Evolutionary conservation across 2,888 invertebrate species (phyloP), one percentile per base, ranked within the genome.

Genomic region (Plagiodera versicolora): DNA sequence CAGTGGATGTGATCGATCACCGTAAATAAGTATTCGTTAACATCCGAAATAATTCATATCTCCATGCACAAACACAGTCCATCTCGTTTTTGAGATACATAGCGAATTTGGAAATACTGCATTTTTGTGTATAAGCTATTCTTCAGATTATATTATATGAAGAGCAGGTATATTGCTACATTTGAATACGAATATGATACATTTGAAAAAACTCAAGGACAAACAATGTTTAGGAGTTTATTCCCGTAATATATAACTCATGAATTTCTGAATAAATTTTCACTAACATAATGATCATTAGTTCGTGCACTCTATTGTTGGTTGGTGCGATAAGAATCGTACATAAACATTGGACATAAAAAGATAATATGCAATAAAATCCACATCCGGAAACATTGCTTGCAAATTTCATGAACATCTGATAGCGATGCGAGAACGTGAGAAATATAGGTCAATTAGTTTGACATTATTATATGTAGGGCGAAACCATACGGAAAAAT

Each of bases 321-420:
- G 35, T 51, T 32, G 18, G 51, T 19, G 39, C 32, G 51, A 51
- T 51, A 51, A 51, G 32, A 51, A 51, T 51, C 35, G 35, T 17
- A 50, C 11, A 48, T 24, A 19, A 24, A 20, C 9, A 32, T 51
- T 35, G 19, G 19, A 58, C 60, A 56, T 56, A 50, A 61, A 56
- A 61, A 48, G 51, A 46, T 18, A 30, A 50, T 39, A 14, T 14
- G 56, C 51, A 56, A 61, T 61, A 61, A 61, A 61, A 47, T 61
- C 56, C 44, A 57, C 56, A 61, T 61, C 56, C 60, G 56, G 60
- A 61, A 56, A 52, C 19, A 20, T 48, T 58, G 58, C 50, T 20
- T 51, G 46, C 49, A 56, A 56, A 60, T 60, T 60, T 24, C 24
- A 24, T 24, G 24, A 24, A 3, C 24, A 24, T 24, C 24, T 5